These are phyloP conservation scores for Manis javanica DNA, from an alignment of 2,797 vertebrate species.

Conservation along the genomic window DNA sequence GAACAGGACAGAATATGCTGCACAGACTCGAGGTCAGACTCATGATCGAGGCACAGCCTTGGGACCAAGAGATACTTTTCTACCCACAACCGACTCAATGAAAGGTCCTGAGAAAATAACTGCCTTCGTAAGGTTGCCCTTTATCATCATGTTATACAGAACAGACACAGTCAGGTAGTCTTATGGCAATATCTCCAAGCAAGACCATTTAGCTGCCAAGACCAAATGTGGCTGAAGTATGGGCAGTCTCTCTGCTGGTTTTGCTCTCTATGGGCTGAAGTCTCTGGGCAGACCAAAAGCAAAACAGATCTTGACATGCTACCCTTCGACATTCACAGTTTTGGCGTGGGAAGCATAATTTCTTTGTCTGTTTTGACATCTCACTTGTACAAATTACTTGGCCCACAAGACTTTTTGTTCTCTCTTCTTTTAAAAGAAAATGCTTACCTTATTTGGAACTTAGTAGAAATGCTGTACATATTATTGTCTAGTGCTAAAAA, in stretches of 20 bases:
- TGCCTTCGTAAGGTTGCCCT: not conserved
- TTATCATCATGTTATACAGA: not conserved
- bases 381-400: not conserved
- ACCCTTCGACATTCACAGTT: not conserved
- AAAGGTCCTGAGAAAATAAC: not conserved
- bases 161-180: not conserved
- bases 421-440: conserved; percentile 36
- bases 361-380: not conserved
- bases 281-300: not conserved
- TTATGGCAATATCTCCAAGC: not conserved
- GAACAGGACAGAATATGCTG: not conserved
- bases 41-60: not conserved
- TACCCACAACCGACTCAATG: not conserved
- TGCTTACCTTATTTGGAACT: not conserved
- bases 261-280: too few relatives aligned
- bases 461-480: not conserved
- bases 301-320: not conserved
- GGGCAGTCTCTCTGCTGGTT: not conserved
- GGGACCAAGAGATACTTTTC: not conserved
- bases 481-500: not conserved
- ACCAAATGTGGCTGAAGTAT: not conserved
- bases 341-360: not conserved
- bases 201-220: not conserved
- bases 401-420: not conserved
- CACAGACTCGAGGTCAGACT: not conserved